Conservation (phyloP, 2,113 vertebrate genomes). For the Nothobranchius furzeri region DNA sequence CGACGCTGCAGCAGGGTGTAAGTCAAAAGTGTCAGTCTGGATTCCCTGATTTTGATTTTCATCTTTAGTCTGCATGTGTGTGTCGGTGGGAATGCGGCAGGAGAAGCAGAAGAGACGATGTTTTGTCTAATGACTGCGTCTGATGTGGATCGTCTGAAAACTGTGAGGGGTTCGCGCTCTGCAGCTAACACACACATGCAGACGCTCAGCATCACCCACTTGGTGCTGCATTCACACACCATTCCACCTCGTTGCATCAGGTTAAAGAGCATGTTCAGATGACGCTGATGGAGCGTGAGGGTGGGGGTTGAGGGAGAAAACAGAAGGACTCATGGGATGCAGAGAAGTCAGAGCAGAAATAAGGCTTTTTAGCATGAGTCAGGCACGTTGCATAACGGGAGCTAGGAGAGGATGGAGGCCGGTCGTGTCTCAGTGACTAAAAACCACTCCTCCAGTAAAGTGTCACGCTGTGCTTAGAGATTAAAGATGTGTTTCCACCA, state of each 20-base stretch:
- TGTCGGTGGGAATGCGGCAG: background rate
- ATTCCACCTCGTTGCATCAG: constrained; percentile 22
- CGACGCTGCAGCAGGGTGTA: constrained; percentile 9
- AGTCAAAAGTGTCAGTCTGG: background rate
- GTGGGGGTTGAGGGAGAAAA: constrained; percentile 10
- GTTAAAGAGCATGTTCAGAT: constrained; percentile 8
- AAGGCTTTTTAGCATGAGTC: constrained; percentile 68
- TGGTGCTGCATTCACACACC: background rate
- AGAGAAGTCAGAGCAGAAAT: constrained; percentile 35
- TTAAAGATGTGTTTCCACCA: no score
- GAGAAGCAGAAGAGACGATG: background rate
- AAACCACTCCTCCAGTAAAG: background rate
- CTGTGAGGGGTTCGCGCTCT: background rate
- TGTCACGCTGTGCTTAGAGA: background rate
- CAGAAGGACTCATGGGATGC: constrained; percentile 51
- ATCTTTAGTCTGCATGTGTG: background rate
- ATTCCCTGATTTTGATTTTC: background rate
- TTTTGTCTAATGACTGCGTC: background rate
- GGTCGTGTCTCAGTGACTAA: background rate
- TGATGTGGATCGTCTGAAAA: background rate
- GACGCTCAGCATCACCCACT: background rate
- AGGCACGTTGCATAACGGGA: constrained; percentile 68
- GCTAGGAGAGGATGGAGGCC: constrained; percentile 33
- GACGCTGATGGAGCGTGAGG: background rate
- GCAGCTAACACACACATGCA: constrained; percentile 13